Evolutionary conservation across 2,113 vertebrate genomes (phyloP).

Genomic region (Ptilorrhoa leucosticta): DNA sequence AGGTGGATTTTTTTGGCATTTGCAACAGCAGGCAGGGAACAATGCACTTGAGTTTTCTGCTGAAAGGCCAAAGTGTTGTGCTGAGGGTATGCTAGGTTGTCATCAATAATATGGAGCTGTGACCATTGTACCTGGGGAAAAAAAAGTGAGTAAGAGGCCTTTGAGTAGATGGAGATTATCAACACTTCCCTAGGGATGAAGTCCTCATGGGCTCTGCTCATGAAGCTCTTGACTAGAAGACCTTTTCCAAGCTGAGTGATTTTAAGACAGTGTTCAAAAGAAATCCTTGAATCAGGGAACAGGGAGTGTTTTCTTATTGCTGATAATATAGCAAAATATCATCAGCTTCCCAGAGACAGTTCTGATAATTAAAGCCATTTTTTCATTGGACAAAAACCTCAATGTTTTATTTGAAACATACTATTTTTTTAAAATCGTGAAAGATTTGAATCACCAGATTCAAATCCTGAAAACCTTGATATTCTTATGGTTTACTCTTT

Average conservation of each 20-base stretch:
- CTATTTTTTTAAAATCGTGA: neutral
- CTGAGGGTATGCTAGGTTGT: neutral
- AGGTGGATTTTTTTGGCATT: constrained; percentile 2
- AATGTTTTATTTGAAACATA: neutral
- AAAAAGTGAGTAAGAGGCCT: neutral
- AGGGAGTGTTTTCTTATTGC: neutral
- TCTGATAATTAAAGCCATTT: neutral
- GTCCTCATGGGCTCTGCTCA: fast-evolving
- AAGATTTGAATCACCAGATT: neutral
- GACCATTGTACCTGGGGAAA: neutral
- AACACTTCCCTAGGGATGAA: neutral
- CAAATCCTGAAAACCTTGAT: neutral
- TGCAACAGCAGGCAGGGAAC: neutral
- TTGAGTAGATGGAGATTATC: neutral
- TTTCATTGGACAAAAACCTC: neutral
- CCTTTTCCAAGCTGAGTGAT: neutral
- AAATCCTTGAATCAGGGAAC: neutral
- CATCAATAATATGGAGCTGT: neutral
- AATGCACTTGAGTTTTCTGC: neutral
- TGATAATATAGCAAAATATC: neutral
- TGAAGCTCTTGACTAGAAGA: neutral
- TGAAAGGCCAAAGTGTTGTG: neutral
- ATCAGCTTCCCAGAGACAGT: neutral
- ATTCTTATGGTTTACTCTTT: neutral
- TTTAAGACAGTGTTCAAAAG: neutral